Conservation (phyloP, 2,113 vertebrate genomes). For the Tetraodon nigroviridis region DNA sequence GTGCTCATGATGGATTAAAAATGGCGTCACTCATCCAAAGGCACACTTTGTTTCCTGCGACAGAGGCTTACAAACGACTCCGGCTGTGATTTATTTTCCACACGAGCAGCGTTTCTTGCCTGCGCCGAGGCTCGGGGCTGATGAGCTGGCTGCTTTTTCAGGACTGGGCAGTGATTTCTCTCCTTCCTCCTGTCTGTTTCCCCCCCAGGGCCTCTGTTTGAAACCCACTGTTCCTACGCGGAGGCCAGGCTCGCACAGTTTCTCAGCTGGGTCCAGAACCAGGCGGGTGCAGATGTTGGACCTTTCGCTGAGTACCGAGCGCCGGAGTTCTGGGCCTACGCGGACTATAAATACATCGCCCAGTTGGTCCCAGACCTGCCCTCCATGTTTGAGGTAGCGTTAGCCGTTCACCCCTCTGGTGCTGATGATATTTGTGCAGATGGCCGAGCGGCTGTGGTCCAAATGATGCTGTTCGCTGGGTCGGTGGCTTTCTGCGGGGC, state of each 20-base stretch:
- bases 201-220: constrained; percentile 85
- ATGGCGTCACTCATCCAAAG: constrained; percentile 16
- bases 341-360: constrained; percentile 95
- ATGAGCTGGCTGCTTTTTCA: neutral
- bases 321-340: constrained; percentile 89
- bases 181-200: neutral
- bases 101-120: constrained; percentile 24
- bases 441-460: no score
- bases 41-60: constrained; percentile 28
- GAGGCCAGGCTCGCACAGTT: constrained; percentile 84
- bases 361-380: constrained; percentile 81
- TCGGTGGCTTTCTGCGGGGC: no score
- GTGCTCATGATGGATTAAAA: constrained; percentile 37
- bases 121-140: constrained; percentile 3
- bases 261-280: constrained; percentile 76
- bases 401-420: neutral
- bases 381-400: constrained; percentile 84
- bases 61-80: constrained; percentile 12
- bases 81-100: constrained; percentile 22
- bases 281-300: constrained; percentile 58
- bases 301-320: constrained; percentile 76
- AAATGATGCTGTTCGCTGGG: no score
- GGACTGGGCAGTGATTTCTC: constrained; percentile 2
- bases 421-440: neutral
- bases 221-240: constrained; percentile 84